Conservation (phyloP, 2,113 vertebrate species). For the Lutjanus erythropterus region DNA sequence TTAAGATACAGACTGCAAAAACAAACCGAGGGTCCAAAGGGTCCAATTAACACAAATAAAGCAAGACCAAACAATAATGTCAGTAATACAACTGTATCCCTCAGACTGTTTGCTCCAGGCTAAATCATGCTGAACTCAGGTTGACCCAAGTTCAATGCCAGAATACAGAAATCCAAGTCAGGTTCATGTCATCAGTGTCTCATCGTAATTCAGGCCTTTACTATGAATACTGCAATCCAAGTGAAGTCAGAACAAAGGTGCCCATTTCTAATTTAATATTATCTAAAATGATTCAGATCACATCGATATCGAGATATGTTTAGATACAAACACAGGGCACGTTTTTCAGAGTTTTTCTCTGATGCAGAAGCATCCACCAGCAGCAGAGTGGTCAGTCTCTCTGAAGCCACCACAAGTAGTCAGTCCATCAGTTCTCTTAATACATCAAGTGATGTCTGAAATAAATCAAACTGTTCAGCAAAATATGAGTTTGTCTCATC, state of each 20-base stretch:
- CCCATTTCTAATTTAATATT: too few species aligned
- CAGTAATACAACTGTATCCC: not conserved
- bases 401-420: not conserved
- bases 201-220: not conserved
- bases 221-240: not conserved
- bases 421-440: not conserved
- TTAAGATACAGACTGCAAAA: not conserved
- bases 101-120: constrained; percentile 11
- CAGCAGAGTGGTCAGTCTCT: not conserved
- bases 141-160: too few species aligned
- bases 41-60: constrained; percentile 15
- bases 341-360: not conserved
- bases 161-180: not conserved
- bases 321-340: not conserved
- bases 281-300: not conserved
- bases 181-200: not conserved
- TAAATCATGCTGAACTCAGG: too few species aligned
- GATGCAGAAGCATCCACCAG: constrained; percentile 13
- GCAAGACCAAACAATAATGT: not conserved
- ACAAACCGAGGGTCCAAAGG: not conserved
- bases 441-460: not conserved
- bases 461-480: not conserved
- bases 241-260: not conserved
- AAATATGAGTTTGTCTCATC: not conserved
- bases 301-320: constrained; percentile 1